Conservation (phyloP, 1,140 invertebrate species). For the Drosophila nebulosa region DNA sequence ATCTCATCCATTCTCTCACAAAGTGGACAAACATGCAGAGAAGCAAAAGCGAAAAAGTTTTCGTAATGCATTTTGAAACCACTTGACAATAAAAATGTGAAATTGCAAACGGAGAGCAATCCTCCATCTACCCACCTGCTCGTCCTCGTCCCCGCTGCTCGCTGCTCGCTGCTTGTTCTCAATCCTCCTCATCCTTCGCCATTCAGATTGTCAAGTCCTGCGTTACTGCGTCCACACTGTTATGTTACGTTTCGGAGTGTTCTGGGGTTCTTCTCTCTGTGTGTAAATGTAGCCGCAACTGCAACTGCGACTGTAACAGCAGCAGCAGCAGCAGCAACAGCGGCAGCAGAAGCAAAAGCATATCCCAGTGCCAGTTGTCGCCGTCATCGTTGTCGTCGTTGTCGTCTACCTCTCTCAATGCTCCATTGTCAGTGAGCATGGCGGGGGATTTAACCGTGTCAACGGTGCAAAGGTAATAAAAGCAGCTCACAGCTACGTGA, state of each 20-base stretch:
- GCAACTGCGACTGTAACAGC: neutral
- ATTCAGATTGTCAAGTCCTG: neutral
- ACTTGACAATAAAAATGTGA: constrained; percentile 71
- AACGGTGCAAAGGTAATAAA: constrained; percentile 73
- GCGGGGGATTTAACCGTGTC: constrained; percentile 63
- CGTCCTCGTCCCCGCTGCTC: neutral
- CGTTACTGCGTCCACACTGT: neutral
- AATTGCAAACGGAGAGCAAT: constrained; percentile 62
- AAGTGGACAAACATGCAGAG: neutral
- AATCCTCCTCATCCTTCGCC: neutral
- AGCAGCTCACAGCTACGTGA: constrained; percentile 55
- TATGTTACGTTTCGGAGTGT: neutral
- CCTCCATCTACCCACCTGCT: constrained; percentile 17
- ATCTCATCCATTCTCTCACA: neutral
- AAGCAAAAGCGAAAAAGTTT: constrained; percentile 14
- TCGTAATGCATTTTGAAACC: constrained; percentile 62
- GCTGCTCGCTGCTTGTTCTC: neutral
- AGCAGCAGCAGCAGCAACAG: too few relatives aligned
- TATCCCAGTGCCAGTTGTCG: neutral
- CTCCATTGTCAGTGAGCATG: constrained; percentile 58
- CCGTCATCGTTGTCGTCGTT: neutral
- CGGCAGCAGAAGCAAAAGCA: neutral
- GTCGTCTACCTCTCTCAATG: constrained; percentile 11
- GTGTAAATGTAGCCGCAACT: neutral
- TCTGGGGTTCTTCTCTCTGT: neutral